phyloP scores from a whole-genome alignment of 2,797 vertebrate genomes.

The Prunella strophiata region DNA sequence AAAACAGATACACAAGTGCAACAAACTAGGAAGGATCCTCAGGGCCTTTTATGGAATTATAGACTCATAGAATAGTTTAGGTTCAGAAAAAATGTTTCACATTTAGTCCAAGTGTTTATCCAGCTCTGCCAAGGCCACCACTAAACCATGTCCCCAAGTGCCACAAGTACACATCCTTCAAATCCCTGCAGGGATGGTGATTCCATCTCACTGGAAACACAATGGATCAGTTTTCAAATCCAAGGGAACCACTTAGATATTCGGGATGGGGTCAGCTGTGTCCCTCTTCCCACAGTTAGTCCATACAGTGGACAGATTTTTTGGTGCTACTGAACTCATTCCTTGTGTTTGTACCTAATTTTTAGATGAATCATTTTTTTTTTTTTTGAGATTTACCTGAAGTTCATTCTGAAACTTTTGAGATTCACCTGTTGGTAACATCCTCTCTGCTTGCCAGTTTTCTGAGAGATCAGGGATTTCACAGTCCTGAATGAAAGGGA shows the following conservation, averaged over 20 bases:
- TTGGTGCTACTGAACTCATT: background rate
- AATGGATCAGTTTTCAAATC: background rate
- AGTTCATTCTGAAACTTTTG: background rate
- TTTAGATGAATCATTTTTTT: background rate
- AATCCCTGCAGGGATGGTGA: background rate
- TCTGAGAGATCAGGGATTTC: background rate
- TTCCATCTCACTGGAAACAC: background rate
- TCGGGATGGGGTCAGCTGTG: background rate
- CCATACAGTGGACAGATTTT: too few species aligned
- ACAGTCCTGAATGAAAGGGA: background rate
- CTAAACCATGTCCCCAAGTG: background rate
- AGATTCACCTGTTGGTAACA: background rate
- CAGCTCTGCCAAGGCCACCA: background rate
- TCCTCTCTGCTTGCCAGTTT: background rate
- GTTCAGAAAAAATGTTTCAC: background rate
- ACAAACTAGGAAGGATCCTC: background rate
- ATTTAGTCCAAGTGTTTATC: background rate
- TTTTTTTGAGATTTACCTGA: background rate
- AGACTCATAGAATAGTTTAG: background rate
- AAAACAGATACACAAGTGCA: background rate
- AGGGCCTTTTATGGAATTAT: background rate
- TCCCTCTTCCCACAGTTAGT: background rate
- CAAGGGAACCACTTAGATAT: background rate
- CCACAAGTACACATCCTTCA: background rate
- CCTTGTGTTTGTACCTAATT: rapidly evolving